Base-by-base conservation (phyloP, 2,888 invertebrate genomes). In the Falcaria lacertinaria region DNA sequence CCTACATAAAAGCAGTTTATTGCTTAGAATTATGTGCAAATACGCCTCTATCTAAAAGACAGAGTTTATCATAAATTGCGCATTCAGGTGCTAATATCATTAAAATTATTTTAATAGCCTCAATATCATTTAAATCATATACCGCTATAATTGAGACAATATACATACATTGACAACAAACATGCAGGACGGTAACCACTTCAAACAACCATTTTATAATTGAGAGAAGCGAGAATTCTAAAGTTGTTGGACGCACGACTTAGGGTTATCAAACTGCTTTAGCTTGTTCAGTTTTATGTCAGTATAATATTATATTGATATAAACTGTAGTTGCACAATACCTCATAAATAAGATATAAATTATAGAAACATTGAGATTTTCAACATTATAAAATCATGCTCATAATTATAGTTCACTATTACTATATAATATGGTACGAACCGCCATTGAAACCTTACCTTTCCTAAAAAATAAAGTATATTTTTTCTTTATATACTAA, bases 131-230 rank as follows among this genome's bases (percentile, higher is more conserved):
- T n/a, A n/a, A n/a, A n/a, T n/a, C n/a, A n/a, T n/a, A n/a, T n/a
- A n/a, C n/a, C n/a, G n/a, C n/a, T n/a, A n/a, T n/a, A n/a, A n/a
- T n/a, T n/a, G n/a, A n/a, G n/a, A n/a, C n/a, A n/a, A n/a, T n/a
- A 6, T 15, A 14, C 3, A 33, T 15, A 35, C 11, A 28, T 32
- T n/a, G 38, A 41, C 32, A 45, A 53, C 48, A 51, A 57, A 48
- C 46, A 60, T 51, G 57, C 48, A 64, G 70, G 72, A 73, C 74
- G 74, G 74, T 61, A 69, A 60, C 47, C 55, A 58, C 63, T 62
- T 62, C 56, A 59, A 66, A 69, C 74, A 73, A 74, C 71, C 67
- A 61, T 60, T 55, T 43, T 48, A 55, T 52, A 59, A 32, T 40
- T 37, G 52, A 61, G 63, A 64, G 57, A 52, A 62, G 54, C 50